Base-by-base conservation (phyloP, 2,888 invertebrate species). In the Unio pictorum region DNA sequence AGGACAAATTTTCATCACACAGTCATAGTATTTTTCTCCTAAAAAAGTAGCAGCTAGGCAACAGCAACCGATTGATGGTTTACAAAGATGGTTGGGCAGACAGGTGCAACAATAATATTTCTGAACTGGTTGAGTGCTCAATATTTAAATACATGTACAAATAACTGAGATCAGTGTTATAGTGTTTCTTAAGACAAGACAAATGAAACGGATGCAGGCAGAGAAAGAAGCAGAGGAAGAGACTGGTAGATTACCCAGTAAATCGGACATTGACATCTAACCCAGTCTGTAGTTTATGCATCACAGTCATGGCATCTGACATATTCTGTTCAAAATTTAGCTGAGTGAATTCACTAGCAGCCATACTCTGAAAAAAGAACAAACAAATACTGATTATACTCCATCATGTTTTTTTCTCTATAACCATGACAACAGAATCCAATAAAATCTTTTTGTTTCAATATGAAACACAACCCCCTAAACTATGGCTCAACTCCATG, bases 241-340 rank as follows among this genome's bases (percentile, higher is more conserved):
- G 15, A 45, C 45, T 45, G 8, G 45, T 2, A 45, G 45, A 81
- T 72, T 81, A 90, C 90, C 89, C 89, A 61, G 88, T 88, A 75
- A 91, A 92, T 83, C 89, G 90, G 20, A 93, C 91, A 86, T 93
- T 93, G 45, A 93, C 92, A 85, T 92, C 92, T 17, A 93, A 84
- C 5, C 93, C 93, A 34, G 92, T 92, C 73, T 91, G 90, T 26
- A 93, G 87, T 75, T 91, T 91, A 56, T 91, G 91, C 76, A 92
- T 88, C 58, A 92, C 89, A 59, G 90, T 88, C 84, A 92, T 90
- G 1, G 92, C 92, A 89, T 92, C 92, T 71, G 90, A 86, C 85
- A 92, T 90, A 81, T 92, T 92, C 78, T 91, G 91, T 80, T 92
- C 91, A 81, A 91, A 91, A 81, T 92, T 91, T 54, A 91, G 85